phyloP scores from a whole-genome alignment of 1,140 invertebrate species.

The Pseudomyrmex sp. region DNA sequence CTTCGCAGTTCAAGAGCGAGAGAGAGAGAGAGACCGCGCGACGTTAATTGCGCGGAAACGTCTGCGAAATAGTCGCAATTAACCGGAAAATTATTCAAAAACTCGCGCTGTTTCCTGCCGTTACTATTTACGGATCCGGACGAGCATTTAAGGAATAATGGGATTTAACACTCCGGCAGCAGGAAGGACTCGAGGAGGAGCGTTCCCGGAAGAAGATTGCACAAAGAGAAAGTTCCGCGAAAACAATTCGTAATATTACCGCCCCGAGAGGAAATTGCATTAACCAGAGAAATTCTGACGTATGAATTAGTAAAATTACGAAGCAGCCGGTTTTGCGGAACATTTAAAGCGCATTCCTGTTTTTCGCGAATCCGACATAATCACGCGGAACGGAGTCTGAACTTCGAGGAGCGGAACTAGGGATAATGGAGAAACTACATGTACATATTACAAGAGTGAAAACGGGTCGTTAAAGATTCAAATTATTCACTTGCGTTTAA shows the following conservation, averaged over 20 bases:
- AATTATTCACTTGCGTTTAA: neutral
- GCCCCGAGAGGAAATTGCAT: slow-evolving; percentile 52
- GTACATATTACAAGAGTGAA: neutral
- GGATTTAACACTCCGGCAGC: slow-evolving; percentile 45
- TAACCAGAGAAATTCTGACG: slow-evolving; percentile 62
- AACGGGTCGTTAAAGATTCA: neutral
- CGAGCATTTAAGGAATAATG: slow-evolving; percentile 51
- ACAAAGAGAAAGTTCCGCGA: slow-evolving; percentile 58
- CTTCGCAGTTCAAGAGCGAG: neutral
- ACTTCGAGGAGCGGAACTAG: neutral
- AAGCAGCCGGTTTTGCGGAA: slow-evolving; percentile 41
- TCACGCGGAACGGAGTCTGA: neutral
- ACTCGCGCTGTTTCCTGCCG: slow-evolving; percentile 45
- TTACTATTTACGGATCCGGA: slow-evolving; percentile 43
- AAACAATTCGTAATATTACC: slow-evolving; percentile 61
- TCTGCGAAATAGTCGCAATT: slow-evolving; percentile 9
- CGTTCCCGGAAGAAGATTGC: slow-evolving; percentile 48
- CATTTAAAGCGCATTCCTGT: slow-evolving; percentile 43
- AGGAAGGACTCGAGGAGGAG: slow-evolving; percentile 40
- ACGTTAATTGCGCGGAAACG: slow-evolving; percentile 35
- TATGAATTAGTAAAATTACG: slow-evolving; percentile 68
- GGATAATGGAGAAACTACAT: neutral
- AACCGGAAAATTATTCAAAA: slow-evolving; percentile 48
- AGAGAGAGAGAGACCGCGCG: slow-evolving; percentile 12
- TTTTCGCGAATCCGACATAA: slow-evolving; percentile 22